Evolutionary conservation across 2,113 vertebrate species (phyloP), one percentile per base, ranked within the genome.

Genomic region (Balaeniceps rex): DNA sequence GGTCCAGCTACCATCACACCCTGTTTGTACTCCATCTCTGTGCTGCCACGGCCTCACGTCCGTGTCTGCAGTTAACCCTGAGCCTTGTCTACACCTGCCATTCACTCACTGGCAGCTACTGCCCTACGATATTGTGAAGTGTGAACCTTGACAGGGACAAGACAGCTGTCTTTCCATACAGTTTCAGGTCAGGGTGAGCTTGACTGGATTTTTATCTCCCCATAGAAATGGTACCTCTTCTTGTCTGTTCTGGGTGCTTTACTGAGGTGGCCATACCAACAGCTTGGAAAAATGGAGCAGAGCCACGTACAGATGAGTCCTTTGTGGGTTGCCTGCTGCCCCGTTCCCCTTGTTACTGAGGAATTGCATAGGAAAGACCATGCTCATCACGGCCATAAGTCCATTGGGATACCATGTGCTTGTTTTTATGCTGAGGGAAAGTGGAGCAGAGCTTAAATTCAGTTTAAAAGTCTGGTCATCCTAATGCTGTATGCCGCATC

Each of bases 41-140:
- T 4, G 1, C 34, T 68, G 28, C 52, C 47, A n/a, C 0, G 5
- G 47, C 66, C 44, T 33, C 0, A 0, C 10, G 34, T 44, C 34
- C 10, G 2, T 29, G 21, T 18, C 54, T 87, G 12, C 10, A 22
- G 78, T 52, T 79, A 51, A n/a, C 6, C 19, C 57, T 2, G 9
- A 68, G 47, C 78, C 44, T 79, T 44, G 31, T 44, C 26, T 78
- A 10, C 33, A 55, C 29, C 24, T 71, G 51, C 24, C 1, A 0
- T 61, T 70, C 58, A 25, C 42, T 65, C 77, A 18, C 31, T 21
- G 47, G 42, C 42, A 47, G 38, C 52, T 79, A 15, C 74, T 92
- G 82, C 54, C 52, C 52, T 47, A 13, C 0, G 0, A 2, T 49
- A 42, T 21, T 64, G 52, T 87, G 52, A 71, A 29, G 47, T 26